These are phyloP conservation scores for Orestias chungarensis DNA, from an alignment of 2,797 vertebrate species.

Conservation along the genomic window DNA sequence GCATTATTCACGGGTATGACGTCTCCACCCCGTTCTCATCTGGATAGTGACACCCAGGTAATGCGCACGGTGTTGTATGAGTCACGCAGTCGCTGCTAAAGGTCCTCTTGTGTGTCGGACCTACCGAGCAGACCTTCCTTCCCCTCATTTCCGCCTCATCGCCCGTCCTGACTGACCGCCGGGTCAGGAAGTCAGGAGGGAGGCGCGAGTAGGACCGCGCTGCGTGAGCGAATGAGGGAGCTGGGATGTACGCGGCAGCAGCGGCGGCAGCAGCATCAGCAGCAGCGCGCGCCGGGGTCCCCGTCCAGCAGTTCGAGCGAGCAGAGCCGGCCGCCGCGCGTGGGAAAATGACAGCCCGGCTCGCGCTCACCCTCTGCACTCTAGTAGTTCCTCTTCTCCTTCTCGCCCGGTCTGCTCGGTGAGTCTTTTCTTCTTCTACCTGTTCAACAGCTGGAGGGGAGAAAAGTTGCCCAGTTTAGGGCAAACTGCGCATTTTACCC, in stretches of 20 bases:
- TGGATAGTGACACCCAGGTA: slow-evolving; percentile 31
- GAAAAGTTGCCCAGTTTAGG: slow-evolving; percentile 33
- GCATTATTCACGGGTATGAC: slow-evolving; percentile 1
- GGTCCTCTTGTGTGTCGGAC: no score
- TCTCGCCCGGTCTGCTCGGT: slow-evolving; percentile 70
- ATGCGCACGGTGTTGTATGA: slow-evolving; percentile 34
- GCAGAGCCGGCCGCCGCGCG: slow-evolving; percentile 33
- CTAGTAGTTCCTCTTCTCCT: slow-evolving; percentile 83
- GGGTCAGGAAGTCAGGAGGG: slow-evolving; percentile 45
- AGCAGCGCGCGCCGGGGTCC: slow-evolving; percentile 32
- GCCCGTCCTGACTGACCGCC: slow-evolving; percentile 57
- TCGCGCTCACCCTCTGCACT: slow-evolving; percentile 76
- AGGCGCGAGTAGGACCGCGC: slow-evolving; percentile 34
- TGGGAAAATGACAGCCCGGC: slow-evolving; percentile 83
- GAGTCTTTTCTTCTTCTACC: slow-evolving; percentile 50
- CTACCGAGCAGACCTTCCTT: slow-evolving; percentile 7
- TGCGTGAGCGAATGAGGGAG: slow-evolving; percentile 75
- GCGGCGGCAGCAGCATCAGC: slow-evolving; percentile 32
- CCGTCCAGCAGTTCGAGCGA: slow-evolving; percentile 38
- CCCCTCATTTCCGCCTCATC: slow-evolving; percentile 31
- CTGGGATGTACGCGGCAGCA: slow-evolving; percentile 52
- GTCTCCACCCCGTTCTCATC: slow-evolving; percentile 4
- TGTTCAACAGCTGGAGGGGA: slow-evolving; percentile 40
- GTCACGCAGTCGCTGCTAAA: slow-evolving; percentile 50
- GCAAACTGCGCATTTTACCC: slow-evolving; percentile 7